These are phyloP conservation scores for Ceyx melanurus DNA, from an alignment of 2,113 vertebrate genomes.

Conservation along the genomic window DNA sequence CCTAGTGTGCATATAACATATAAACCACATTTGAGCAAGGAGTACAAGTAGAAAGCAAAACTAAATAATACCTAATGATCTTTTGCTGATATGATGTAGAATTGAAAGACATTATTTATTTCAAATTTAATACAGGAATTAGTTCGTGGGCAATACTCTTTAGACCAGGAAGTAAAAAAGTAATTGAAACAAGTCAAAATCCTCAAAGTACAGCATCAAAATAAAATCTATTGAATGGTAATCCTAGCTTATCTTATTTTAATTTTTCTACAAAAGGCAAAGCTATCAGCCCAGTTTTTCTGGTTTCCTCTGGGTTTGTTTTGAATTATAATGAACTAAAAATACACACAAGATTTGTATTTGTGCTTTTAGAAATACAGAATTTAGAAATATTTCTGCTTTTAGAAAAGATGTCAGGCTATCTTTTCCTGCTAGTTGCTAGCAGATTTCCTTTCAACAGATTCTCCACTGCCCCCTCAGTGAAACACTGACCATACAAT, in stretches of 20 bases:
- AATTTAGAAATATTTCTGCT: neutral
- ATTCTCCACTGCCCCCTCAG: neutral
- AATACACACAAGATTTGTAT: neutral
- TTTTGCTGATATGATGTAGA: neutral
- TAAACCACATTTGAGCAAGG: neutral
- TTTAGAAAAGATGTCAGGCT: neutral
- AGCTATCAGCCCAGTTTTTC: neutral
- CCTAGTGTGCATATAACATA: neutral
- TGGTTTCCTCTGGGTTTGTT: neutral
- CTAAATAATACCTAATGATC: neutral
- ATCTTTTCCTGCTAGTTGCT: neutral
- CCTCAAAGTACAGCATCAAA: neutral
- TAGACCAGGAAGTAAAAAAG: neutral
- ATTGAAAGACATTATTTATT: neutral
- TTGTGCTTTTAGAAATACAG: neutral
- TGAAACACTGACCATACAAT: neutral
- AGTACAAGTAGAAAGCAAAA: neutral
- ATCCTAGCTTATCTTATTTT: neutral
- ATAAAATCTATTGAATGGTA: neutral
- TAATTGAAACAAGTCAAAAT: neutral
- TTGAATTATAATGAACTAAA: neutral
- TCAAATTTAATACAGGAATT: neutral
- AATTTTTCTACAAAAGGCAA: neutral
- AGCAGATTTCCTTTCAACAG: neutral
- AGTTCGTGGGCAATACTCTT: neutral